Conservation (phyloP, 2,113 vertebrate genomes). For the Catharus fuscescens region DNA sequence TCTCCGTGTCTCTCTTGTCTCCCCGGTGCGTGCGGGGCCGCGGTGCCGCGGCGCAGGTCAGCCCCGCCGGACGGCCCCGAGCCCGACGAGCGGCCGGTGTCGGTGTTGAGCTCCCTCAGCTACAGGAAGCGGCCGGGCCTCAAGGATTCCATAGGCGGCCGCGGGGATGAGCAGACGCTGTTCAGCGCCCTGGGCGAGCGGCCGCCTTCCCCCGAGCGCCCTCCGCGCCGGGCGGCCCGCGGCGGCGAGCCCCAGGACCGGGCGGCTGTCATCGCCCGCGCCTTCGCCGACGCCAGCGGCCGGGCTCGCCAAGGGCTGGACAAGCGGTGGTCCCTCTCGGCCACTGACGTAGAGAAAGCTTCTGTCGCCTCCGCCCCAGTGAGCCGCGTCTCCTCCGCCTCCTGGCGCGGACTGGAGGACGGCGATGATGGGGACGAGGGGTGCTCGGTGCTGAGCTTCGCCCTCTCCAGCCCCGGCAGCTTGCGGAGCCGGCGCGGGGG, state of each 20-base stretch:
- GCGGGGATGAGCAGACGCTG: slow-evolving; percentile 84
- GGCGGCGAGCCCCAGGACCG: slow-evolving; percentile 68
- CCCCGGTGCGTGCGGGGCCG: background rate
- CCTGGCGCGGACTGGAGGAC: slow-evolving; percentile 72
- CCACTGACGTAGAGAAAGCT: slow-evolving; percentile 81
- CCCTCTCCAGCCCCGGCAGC: slow-evolving; percentile 77
- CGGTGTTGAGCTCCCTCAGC: slow-evolving; percentile 91
- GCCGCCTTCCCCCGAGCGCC: slow-evolving; percentile 77
- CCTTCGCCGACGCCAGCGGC: slow-evolving; percentile 79
- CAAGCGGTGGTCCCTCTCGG: slow-evolving; percentile 82
- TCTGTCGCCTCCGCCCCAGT: slow-evolving; percentile 74
- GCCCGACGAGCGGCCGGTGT: slow-evolving; percentile 81
- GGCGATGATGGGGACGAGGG: slow-evolving; percentile 77
- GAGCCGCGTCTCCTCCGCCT: slow-evolving; percentile 79
- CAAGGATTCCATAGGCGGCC: slow-evolving; percentile 87
- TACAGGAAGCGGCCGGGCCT: slow-evolving; percentile 87
- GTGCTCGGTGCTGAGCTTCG: slow-evolving; percentile 82
- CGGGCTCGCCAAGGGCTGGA: slow-evolving; percentile 80
- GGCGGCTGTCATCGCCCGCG: slow-evolving; percentile 79
- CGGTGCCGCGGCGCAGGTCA: slow-evolving; percentile 69
- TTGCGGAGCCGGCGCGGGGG: slow-evolving; percentile 74
- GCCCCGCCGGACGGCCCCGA: slow-evolving; percentile 78
- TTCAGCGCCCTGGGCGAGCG: slow-evolving; percentile 84
- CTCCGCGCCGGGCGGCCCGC: slow-evolving; percentile 73
- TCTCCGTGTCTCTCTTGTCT: background rate